Base-by-base conservation (phyloP, 2,888 invertebrate genomes). In the Zeuzera pyrina region DNA sequence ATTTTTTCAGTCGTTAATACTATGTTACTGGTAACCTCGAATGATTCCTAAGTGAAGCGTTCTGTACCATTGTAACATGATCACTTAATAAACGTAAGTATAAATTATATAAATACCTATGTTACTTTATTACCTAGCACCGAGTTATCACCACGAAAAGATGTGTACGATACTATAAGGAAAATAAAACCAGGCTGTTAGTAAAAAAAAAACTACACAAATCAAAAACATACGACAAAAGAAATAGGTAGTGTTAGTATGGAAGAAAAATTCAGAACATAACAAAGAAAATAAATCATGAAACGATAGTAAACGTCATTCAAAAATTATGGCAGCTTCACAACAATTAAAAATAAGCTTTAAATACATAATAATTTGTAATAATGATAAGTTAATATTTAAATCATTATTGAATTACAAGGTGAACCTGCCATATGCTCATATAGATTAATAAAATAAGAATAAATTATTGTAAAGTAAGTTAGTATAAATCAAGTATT, bases 91-190 rank as follows among this genome's bases (percentile, higher is more conserved):
- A 27, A 49, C 47, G 43, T 47, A 45, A 11, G 22, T 21, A 37
- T 35, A 37, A 25, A 35, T 24, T 31, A 30, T 33, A 24, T 15
- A 45, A 44, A 38, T 33, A 31, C 31, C 25, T 52, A 55, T 53
- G 52, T 57, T 48, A 47, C 41, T 41, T 52, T 54, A n/a, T n/a
- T n/a, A 57, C 53, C 59, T 77, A 79, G 79, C 77, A 78, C 78
- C 79, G 56, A 58, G 57, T 61, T 59, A 69, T 71, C 61, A 62
- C 72, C 71, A 69, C 66, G 61, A 57, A 57, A 49, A 54, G 46
- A 59, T 52, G 56, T 52, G 52, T 44, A 57, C 54, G 49, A 48
- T 47, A 43, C 33, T 45, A 55, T 47, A 52, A 43, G 47, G 41
- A 46, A 57, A 42, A 51, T 43, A 51, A 54, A 52, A 25, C 45